A percentile compares a stretch with the other conserved stretches of the same genome.
Evolutionary conservation across 2,113 vertebrate species (phyloP).

Genomic region (Corythornis cristatus): DNA sequence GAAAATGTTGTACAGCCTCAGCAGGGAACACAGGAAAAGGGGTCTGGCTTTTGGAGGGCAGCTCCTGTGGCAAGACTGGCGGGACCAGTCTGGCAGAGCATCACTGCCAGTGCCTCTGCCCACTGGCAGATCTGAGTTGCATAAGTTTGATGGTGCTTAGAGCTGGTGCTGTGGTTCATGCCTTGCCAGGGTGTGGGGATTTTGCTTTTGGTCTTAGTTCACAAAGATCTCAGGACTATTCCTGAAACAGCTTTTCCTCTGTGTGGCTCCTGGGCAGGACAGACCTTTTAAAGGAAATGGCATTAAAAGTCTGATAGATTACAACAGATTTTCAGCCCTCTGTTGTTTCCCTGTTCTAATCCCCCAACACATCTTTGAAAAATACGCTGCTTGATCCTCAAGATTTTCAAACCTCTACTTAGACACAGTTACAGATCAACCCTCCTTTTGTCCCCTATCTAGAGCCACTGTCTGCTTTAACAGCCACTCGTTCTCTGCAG

Average conservation of each 20-base stretch:
- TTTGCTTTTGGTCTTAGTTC: background rate
- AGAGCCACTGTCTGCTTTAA: background rate
- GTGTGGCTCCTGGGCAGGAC: background rate
- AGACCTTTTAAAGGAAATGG: background rate
- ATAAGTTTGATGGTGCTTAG: background rate
- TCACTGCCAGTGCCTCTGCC: rapidly evolving
- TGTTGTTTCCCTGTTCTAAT: background rate
- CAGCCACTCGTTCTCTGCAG: background rate
- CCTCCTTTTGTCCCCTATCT: background rate
- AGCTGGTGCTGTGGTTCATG: background rate
- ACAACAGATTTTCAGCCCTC: background rate
- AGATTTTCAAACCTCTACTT: background rate
- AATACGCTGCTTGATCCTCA: background rate
- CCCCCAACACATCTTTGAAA: background rate
- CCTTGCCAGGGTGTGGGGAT: rapidly evolving
- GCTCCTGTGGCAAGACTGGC: background rate
- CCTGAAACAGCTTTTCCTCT: background rate
- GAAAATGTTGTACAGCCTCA: background rate
- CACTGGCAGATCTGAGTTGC: rapidly evolving
- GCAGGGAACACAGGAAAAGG: background rate
- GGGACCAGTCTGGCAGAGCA: background rate
- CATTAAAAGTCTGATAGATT: background rate
- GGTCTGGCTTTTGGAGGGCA: background rate
- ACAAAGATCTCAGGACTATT: background rate
- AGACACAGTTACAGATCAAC: background rate